A percentile compares a stretch with the other conserved stretches of the same genome.
Conservation (phyloP, 2,888 invertebrate genomes). For the Mellilla xanthometata region DNA sequence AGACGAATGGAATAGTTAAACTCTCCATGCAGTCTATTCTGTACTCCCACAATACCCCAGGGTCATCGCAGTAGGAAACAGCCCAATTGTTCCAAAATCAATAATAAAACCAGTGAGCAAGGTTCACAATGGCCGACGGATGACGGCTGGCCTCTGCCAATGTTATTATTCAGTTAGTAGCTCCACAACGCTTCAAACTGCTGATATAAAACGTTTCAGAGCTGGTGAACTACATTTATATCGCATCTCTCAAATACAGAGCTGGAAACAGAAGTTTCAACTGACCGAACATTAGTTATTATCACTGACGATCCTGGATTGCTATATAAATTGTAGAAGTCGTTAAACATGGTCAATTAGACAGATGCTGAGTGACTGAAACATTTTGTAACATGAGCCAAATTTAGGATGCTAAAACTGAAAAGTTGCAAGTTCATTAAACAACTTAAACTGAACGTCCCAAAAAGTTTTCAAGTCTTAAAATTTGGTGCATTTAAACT, state of each 20-base stretch:
- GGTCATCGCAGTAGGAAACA: constrained; percentile 41
- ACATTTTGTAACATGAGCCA: constrained; percentile 2
- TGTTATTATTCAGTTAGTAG: constrained; percentile 45
- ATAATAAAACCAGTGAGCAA: constrained; percentile 44
- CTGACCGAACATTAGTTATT: constrained; percentile 1
- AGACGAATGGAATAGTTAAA: constrained; percentile 23
- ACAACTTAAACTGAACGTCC: neutral
- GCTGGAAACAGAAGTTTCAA: constrained; percentile 5
- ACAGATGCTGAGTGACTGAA: constrained; percentile 9
- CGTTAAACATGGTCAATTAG: constrained; percentile 13
- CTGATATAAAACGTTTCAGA: constrained; percentile 29
- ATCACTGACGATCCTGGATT: too few relatives aligned
- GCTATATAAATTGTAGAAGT: neutral
- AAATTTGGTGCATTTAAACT: neutral
- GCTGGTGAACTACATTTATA: constrained; percentile 29
- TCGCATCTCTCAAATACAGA: constrained; percentile 22
- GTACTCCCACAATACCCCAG: constrained; percentile 39
- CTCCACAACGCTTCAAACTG: constrained; percentile 20
- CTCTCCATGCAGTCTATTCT: constrained; percentile 36
- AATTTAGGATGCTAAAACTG: neutral
- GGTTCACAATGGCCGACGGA: constrained; percentile 37
- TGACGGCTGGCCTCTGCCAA: constrained; percentile 30
- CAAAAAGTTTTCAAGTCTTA: neutral
- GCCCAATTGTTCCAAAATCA: constrained; percentile 50
- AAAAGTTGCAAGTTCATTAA: neutral